Base-by-base conservation (phyloP, 1,140 invertebrate species). In the Drosophila trapezifrons region DNA sequence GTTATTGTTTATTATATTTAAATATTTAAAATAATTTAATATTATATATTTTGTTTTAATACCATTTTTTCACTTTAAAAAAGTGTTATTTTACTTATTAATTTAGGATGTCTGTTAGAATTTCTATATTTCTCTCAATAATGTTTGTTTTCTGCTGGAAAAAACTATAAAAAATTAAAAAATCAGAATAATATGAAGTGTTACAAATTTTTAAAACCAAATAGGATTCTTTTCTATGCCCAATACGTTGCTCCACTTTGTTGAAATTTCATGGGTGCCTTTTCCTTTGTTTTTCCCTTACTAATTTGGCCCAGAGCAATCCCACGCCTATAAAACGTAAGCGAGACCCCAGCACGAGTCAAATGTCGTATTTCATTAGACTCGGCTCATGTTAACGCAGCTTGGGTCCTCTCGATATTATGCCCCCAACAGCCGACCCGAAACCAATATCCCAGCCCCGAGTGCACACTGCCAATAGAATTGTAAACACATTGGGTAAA, bases 311-410 rank as follows among this genome's bases (percentile, higher is more conserved):
- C 84, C 51, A 67, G 69, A 83, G 84, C 84, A 84, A 78, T 89
- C 84, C 84, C 84, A 89, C 84, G 84, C 84, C 84, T 72, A 89
- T 89, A 84, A 89, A 89, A 78, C 51, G 47, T 40, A 47, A 65
- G 59, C 60, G 37, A 74, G 69, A 60, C 56, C 65, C 52, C 64
- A 86, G 83, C 80, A 89, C 84, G 84, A 89, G 84, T 89, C 84
- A 89, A 89, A 89, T 89, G 84, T 89, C 84, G 84, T 89, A 89
- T 89, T 89, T 89, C 77, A 89, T 89, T 89, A 89, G 85, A 51
- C 67, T 52, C 32, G 65, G 75, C 38, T 63, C 79, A 84, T 87
- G 83, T 84, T 80, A 80, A 78, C 69, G 62, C 84, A 83, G 83
- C 79, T 75, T 22, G 25, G 51, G 38, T 46, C 52, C 65, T 47